phyloP scores from a whole-genome alignment of 2,113 vertebrate species.

The Halichoerus grypus region DNA sequence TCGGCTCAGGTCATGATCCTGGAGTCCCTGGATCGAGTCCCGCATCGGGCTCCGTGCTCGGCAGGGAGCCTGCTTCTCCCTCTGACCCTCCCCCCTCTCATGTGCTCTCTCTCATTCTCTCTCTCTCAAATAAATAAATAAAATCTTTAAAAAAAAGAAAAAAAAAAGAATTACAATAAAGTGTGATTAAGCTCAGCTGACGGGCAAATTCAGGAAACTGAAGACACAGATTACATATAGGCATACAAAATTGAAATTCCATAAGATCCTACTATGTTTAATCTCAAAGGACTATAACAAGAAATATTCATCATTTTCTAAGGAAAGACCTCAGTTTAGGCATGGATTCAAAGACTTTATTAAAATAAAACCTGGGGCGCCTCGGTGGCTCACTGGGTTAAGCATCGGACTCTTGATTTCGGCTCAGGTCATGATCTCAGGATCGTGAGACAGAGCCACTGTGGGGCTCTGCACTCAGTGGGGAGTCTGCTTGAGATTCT shows the following conservation, averaged over 20 bases:
- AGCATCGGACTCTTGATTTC: background rate
- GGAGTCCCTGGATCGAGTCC: too few species aligned
- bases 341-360: slow-evolving; percentile 3
- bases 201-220: background rate
- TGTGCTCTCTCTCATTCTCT: too few species aligned
- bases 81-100: too few species aligned
- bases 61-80: too few species aligned
- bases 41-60: too few species aligned
- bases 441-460: too few species aligned
- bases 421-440: background rate
- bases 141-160: too few species aligned
- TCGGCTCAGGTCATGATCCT: too few species aligned
- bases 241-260: slow-evolving; percentile 60
- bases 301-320: slow-evolving; percentile 38
- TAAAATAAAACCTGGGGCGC: background rate
- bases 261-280: slow-evolving; percentile 52
- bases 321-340: background rate
- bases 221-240: background rate
- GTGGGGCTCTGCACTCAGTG: background rate
- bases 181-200: background rate
- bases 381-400: background rate
- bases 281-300: slow-evolving; percentile 44
- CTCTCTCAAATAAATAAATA: too few species aligned
- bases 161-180: background rate
- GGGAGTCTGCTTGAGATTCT: background rate